Percentiles rank a stretch among this genome's conserved stretches.
These are phyloP conservation scores for Lepidurus apus DNA, from an alignment of 1,140 invertebrate species.

Conservation along the genomic window DNA sequence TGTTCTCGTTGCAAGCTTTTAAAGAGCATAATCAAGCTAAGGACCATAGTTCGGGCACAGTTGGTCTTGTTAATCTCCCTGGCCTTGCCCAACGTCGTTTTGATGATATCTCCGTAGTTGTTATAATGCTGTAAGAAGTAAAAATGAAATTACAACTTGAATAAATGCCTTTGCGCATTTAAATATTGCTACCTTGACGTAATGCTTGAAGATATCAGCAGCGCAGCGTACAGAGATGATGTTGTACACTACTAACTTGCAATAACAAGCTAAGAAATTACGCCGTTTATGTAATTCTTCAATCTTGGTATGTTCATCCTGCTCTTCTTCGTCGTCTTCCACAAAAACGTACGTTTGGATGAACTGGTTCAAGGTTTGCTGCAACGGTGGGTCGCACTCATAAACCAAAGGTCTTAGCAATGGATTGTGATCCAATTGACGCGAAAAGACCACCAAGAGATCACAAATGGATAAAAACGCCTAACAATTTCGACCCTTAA, in stretches of 20 bases:
- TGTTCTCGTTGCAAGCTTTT: constrained; percentile 59
- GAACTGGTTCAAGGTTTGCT: constrained; percentile 79
- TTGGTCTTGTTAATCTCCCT: constrained; percentile 96
- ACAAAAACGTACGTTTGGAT: constrained; percentile 91
- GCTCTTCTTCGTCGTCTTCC: constrained; percentile 69
- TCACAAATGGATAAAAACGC: constrained; percentile 94
- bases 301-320: constrained; percentile 87
- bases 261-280: constrained; percentile 93
- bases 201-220: constrained; percentile 93
- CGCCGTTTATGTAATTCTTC: constrained; percentile 93
- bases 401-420: constrained; percentile 66
- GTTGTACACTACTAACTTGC: constrained; percentile 96
- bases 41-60: constrained; percentile 89
- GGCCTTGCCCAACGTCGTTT: constrained; percentile 90
- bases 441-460: constrained; percentile 88
- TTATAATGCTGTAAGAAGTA: constrained; percentile 74
- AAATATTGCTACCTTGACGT: constrained; percentile 70
- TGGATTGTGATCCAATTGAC: constrained; percentile 62
- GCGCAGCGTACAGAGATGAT: constrained; percentile 86
- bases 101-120: constrained; percentile 99
- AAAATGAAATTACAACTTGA: constrained; percentile 32
- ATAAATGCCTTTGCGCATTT: background rate
- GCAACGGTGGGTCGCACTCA: constrained; percentile 71
- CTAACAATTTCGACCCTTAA: constrained; percentile 44
- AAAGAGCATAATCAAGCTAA: constrained; percentile 82